Evolutionary conservation across 2,113 vertebrate species (phyloP).

Genomic region (Physeter macrocephalus): DNA sequence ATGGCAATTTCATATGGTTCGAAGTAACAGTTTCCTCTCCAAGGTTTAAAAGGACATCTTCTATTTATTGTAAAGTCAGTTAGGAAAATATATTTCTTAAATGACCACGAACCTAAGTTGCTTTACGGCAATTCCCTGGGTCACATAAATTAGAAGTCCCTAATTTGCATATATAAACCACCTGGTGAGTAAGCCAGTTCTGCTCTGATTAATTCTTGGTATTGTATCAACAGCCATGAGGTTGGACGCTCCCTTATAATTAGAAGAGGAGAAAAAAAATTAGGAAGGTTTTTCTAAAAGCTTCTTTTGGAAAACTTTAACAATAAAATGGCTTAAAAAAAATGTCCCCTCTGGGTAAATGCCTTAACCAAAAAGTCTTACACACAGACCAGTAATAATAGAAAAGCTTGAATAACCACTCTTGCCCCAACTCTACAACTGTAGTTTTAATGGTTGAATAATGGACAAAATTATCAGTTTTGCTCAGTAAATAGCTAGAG

Average conservation of each 20-base stretch:
- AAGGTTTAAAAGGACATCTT: slow-evolving; percentile 11
- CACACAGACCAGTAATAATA: not conserved
- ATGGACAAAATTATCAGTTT: slow-evolving; percentile 15
- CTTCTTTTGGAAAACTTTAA: not conserved
- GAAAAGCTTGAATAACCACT: not conserved
- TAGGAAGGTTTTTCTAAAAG: not conserved
- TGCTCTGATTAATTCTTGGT: not conserved
- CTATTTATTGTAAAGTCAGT: not conserved
- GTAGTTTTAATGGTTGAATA: not conserved
- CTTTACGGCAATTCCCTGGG: not conserved
- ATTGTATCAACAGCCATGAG: not conserved
- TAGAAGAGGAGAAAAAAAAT: not conserved
- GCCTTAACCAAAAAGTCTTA: not conserved
- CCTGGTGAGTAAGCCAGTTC: not conserved
- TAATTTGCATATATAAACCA: slow-evolving; percentile 9
- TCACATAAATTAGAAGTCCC: not conserved
- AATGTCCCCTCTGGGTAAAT: not conserved
- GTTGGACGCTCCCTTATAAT: not conserved
- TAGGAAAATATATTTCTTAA: slow-evolving; percentile 7
- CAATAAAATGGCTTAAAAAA: not conserved
- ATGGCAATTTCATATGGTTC: not conserved
- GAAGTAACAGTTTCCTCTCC: not conserved
- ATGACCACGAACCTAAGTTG: not conserved
- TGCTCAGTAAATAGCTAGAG: not conserved
- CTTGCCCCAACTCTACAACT: not conserved